A percentile compares a stretch with the other conserved stretches of the same genome.
phyloP scores from a whole-genome alignment of 2,113 vertebrate genomes.

The Cyanistes caeruleus region DNA sequence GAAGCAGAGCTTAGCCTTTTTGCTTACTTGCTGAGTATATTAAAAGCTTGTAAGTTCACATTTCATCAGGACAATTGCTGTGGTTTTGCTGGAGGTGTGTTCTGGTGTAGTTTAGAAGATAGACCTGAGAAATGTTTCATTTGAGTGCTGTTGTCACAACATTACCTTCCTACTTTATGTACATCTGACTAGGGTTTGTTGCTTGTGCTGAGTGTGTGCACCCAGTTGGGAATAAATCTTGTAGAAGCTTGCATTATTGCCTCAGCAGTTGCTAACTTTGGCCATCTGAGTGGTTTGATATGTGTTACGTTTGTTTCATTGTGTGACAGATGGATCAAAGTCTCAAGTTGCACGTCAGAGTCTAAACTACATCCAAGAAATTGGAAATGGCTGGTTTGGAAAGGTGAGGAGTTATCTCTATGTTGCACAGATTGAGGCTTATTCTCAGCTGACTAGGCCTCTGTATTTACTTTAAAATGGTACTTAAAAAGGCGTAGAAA shows the following conservation, averaged over 20 bases:
- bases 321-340: conserved; percentile 83
- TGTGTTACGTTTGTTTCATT: background rate
- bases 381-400: conserved; percentile 96
- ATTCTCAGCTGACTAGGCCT: background rate
- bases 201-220: background rate
- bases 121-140: background rate
- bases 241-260: background rate
- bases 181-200: background rate
- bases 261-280: background rate
- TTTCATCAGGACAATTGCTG: background rate
- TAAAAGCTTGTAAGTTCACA: background rate
- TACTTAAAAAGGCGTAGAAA: background rate
- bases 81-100: background rate
- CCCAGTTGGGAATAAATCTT: background rate
- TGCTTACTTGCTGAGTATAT: background rate
- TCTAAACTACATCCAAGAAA: conserved; percentile 97
- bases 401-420: conserved; percentile 80
- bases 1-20: background rate
- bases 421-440: background rate
- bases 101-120: background rate
- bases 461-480: background rate
- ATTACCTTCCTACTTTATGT: background rate
- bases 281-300: background rate
- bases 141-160: background rate
- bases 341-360: conserved; percentile 90